Conservation (phyloP, 1,140 invertebrate genomes). For the Elymnias hypermnestra region DNA sequence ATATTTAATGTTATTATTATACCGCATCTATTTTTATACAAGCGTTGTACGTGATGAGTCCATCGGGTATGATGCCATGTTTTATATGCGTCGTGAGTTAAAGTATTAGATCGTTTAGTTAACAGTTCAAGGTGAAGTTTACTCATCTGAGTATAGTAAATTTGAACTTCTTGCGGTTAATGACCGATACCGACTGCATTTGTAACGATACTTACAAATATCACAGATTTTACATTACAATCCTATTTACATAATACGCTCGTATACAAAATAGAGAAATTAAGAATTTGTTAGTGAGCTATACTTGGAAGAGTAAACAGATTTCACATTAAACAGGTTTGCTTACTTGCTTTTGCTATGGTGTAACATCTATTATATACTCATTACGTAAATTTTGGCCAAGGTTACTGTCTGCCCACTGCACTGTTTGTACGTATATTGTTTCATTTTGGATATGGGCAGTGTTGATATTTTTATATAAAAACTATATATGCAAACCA, state of each 20-base stretch:
- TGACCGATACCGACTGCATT: too few relatives aligned
- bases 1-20: neutral
- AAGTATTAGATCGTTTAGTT: neutral
- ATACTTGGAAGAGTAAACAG: too few relatives aligned
- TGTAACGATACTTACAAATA: too few relatives aligned
- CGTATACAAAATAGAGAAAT: too few relatives aligned
- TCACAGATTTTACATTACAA: too few relatives aligned
- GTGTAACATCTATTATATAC: slow-evolving; percentile 24
- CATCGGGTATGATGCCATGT: too few relatives aligned
- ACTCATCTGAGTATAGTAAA: slow-evolving; percentile 10
- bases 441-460: neutral
- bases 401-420: slow-evolving; percentile 23
- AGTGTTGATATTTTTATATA: too few relatives aligned
- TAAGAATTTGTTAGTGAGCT: too few relatives aligned
- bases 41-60: neutral
- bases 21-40: neutral
- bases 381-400: slow-evolving; percentile 37
- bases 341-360: too few relatives aligned
- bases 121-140: slow-evolving; percentile 41
- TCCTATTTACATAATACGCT: too few relatives aligned
- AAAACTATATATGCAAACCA: too few relatives aligned
- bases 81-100: neutral
- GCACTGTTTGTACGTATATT: neutral
- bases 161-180: slow-evolving; percentile 2
- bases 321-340: too few relatives aligned